Base-by-base conservation (phyloP, 2,113 vertebrate species). In the Illadopsis cleaveri region DNA sequence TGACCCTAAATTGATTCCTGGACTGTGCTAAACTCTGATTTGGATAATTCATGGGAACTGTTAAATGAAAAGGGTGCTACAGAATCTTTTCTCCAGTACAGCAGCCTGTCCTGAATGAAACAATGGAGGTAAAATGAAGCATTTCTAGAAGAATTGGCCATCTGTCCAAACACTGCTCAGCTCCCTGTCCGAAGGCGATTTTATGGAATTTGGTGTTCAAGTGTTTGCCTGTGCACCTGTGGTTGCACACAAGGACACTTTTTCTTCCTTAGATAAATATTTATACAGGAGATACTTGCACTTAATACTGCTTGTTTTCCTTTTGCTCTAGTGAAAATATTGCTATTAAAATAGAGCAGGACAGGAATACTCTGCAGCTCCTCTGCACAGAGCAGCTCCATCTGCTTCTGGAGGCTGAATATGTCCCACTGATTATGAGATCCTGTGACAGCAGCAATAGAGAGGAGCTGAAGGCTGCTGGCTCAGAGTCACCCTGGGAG, bases 81-180 rank as follows among this genome's bases (percentile, higher is more conserved):
- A 12, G 44, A 45, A 76, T n/a, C 4, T 51, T 82, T 66, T 82
- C 45, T 60, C 27, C 66, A 83, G 35, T n/a, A 6, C 40, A 95
- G 60, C 33, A 64, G 38, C 40, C 14, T 83, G 28, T 15, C 40
- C 82, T 83, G 70, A 73, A 44, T 72, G 50, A 92, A 86, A 91
- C 92, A 90, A 76, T 57, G 42, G 44, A 28, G 76, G 31, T 66
- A 33, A 9, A 62, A 90, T 42, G 75, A 78, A 86, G 62, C 79
- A 68, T 48, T 75, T 75, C 20, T 19, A 13, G 77, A 38, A 54
- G 64, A 90, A 44, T 10, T 64, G 18, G 22, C 93, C 97, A 97
- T 93, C 97, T 97, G 97, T 96, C 94, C 94, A 97, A 97, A 97
- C 92, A 96, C 72, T 45, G 66, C 65, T 65, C 50, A 42, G 65